Evolutionary conservation across 2,113 vertebrate genomes (phyloP).

Genomic region (Epinephelus cyanopodus): DNA sequence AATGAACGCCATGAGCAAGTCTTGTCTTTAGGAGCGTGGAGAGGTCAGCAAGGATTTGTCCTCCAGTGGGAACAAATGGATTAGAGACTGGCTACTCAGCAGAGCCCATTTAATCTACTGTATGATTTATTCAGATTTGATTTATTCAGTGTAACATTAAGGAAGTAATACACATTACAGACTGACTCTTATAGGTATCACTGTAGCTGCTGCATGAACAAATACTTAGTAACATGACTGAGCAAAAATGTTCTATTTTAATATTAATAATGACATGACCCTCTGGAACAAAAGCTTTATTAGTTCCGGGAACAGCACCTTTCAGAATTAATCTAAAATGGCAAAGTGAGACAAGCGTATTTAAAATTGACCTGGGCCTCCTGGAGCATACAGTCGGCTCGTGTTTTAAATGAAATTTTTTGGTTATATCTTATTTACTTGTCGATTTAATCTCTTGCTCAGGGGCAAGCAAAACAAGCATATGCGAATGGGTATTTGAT

Average conservation of each 20-base stretch:
- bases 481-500: not conserved
- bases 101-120: slow-evolving; percentile 64
- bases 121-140: slow-evolving; percentile 67
- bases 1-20: slow-evolving; percentile 44
- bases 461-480: slow-evolving; percentile 18
- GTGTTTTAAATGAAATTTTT: slow-evolving; percentile 4
- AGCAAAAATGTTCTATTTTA: not conserved
- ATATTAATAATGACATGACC: slow-evolving; percentile 12
- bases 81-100: slow-evolving; percentile 67
- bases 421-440: slow-evolving; percentile 25
- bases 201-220: slow-evolving; percentile 3
- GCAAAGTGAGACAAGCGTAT: slow-evolving; percentile 18
- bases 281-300: slow-evolving; percentile 6
- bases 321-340: slow-evolving; percentile 39
- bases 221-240: not conserved
- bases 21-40: slow-evolving; percentile 33
- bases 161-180: slow-evolving; percentile 18
- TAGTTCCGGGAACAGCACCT: slow-evolving; percentile 1
- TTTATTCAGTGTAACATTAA: slow-evolving; percentile 48
- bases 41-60: slow-evolving; percentile 69
- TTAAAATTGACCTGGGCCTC: slow-evolving; percentile 17
- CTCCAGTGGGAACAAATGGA: slow-evolving; percentile 64
- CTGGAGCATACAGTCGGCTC: not conserved
- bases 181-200: not conserved
- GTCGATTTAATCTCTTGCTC: slow-evolving; percentile 28